phyloP scores from a whole-genome alignment of 2,888 invertebrate genomes.

The Plutella xylostella region DNA sequence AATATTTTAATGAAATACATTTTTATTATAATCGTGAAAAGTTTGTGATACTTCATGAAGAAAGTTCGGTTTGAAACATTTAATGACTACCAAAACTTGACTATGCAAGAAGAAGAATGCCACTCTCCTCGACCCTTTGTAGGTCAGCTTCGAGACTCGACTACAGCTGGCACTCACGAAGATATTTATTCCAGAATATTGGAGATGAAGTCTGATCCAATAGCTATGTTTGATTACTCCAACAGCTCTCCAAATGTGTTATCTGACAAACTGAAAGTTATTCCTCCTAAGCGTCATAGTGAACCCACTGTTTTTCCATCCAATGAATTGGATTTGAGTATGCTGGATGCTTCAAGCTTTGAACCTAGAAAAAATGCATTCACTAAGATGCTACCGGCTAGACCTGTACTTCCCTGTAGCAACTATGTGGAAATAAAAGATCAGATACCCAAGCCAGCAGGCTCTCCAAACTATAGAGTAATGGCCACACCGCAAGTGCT shows the following conservation, averaged over 20 bases:
- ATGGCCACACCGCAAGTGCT: too few relatives aligned
- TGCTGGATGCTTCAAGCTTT: slow-evolving; percentile 38
- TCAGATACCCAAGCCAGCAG: too few relatives aligned
- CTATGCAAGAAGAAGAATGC: slow-evolving; percentile 42
- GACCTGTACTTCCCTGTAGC: too few relatives aligned
- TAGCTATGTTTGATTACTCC: slow-evolving; percentile 43
- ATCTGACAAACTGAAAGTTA: too few relatives aligned
- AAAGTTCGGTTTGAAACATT: slow-evolving; percentile 54
- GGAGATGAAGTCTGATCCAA: slow-evolving; percentile 39
- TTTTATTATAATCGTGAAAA: background rate
- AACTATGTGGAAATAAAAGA: too few relatives aligned
- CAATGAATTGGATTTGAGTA: slow-evolving; percentile 50
- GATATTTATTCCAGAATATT: slow-evolving; percentile 26
- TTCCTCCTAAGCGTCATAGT: slow-evolving; percentile 24
- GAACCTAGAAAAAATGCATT: slow-evolving; percentile 24
- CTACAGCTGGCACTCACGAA: background rate
- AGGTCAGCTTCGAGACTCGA: slow-evolving; percentile 25
- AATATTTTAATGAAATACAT: background rate
- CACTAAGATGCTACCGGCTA: background rate
- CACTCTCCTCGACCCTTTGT: slow-evolving; percentile 55
- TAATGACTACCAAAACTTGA: slow-evolving; percentile 20
- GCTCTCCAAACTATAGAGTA: too few relatives aligned
- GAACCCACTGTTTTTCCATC: slow-evolving; percentile 36
- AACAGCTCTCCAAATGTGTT: slow-evolving; percentile 47
- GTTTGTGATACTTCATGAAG: slow-evolving; percentile 35